Evolutionary conservation across 2,113 vertebrate species (phyloP), one percentile per base, ranked within the genome.

Genomic region (Spea multiplicata): DNA sequence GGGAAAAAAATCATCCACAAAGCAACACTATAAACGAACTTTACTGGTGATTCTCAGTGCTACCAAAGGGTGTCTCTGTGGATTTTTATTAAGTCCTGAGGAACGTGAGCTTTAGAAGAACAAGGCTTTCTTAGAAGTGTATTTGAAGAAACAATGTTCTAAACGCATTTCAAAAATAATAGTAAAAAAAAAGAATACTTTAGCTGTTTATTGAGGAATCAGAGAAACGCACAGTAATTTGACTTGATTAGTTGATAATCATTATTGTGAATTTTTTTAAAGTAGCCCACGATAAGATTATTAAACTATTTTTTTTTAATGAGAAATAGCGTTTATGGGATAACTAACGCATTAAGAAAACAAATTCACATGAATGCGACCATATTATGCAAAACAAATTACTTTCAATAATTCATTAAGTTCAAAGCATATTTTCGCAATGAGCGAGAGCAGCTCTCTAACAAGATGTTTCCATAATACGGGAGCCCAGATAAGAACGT

Each of bases 231-330:
- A 45, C 83, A 78, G 46, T 67, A 78, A 85, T 81, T 47, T 44
- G 72, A 61, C 75, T 50, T n/a, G 83, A 53, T 83, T 68, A 73
- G 82, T 62, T 76, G 82, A 76, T 75, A 83, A 80, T 68, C 67
- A 73, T 5, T 44, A 65, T 13, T 12, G 8, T 71, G 30, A 66
- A 80, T 84, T 62, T 30, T 76, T 83, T 78, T 62, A 8, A 55
- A 76, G 59, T 52, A 76, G 82, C 85, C 70, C 65, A 6, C 47
- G 3, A 50, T 30, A 10, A 66, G 50, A 83, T 84, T 61, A 80
- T 67, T 79, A 84, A 82, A 66, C 44, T 73, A 5, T 13, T 81
- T 82, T 13, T 81, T 82, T 50, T 76, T 86, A 82, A 65, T 49
- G 47, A 53, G 83, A 82, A 83, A 80, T 53, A 82, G 7, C 48